A percentile compares a stretch with the other conserved stretches of the same genome.
phyloP scores from a whole-genome alignment of 64 coral and sea anemone species.

The Platygyra sinensis region DNA sequence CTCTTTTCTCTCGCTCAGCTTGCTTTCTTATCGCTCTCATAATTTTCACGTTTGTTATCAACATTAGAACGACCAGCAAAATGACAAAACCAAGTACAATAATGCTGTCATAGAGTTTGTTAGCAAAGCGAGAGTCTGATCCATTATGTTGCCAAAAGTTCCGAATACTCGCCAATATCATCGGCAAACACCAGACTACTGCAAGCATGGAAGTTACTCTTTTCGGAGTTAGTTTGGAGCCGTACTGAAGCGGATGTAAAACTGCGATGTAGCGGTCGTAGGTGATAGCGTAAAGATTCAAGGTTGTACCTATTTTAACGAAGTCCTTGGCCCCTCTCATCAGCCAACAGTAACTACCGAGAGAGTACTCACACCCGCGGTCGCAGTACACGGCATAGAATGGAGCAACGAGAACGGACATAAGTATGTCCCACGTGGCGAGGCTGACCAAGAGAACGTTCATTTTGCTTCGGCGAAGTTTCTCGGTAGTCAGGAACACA shows the following conservation, averaged over 20 bases:
- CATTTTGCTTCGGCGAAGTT: slow-evolving; percentile 18
- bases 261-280: slow-evolving; percentile 36
- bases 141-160: slow-evolving; percentile 52
- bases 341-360: not conserved
- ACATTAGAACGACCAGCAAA: slow-evolving; percentile 42
- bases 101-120: slow-evolving; percentile 66
- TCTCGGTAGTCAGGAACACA: slow-evolving; percentile 4
- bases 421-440: slow-evolving; percentile 6
- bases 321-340: slow-evolving; percentile 23
- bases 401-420: slow-evolving; percentile 14
- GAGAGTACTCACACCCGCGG: not conserved
- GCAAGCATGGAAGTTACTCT: slow-evolving; percentile 40
- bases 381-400: slow-evolving; percentile 8
- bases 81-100: slow-evolving; percentile 51
- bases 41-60: slow-evolving; percentile 46
- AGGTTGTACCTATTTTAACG: not conserved
- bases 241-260: slow-evolving; percentile 6
- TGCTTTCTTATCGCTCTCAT: slow-evolving; percentile 51
- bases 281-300: slow-evolving; percentile 11
- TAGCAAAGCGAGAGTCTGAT: not conserved
- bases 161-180: slow-evolving; percentile 54
- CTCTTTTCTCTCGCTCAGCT: not conserved
- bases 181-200: slow-evolving; percentile 41
- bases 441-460: slow-evolving; percentile 24
- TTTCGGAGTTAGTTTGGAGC: not conserved